Evolutionary conservation across 1,140 invertebrate species (phyloP).

Genomic region (Lordiphosa clarofinis): DNA sequence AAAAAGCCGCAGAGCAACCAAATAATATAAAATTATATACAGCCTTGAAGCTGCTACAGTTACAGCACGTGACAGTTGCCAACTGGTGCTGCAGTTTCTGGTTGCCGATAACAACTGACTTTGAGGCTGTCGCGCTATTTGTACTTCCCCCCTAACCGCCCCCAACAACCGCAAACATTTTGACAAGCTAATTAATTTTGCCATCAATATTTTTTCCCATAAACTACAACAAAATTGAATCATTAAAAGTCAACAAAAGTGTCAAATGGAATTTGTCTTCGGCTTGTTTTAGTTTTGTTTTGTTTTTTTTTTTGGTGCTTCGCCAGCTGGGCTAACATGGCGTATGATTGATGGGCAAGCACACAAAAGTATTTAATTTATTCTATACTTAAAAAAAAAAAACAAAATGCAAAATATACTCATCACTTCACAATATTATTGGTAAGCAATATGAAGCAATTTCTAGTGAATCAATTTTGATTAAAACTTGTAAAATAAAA

Average conservation of each 20-base stretch:
- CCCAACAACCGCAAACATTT: slow-evolving; percentile 5
- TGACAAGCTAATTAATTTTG: slow-evolving; percentile 70
- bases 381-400: slow-evolving; percentile 10
- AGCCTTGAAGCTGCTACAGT: slow-evolving; percentile 1
- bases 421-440: slow-evolving; percentile 58
- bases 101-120: slow-evolving; percentile 25
- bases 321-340: slow-evolving; percentile 32
- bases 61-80: slow-evolving; percentile 8
- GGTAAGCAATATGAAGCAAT: slow-evolving; percentile 35
- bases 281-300: slow-evolving; percentile 28
- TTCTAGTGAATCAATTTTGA: background rate
- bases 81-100: slow-evolving; percentile 24
- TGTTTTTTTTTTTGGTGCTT: slow-evolving; percentile 10
- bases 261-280: slow-evolving; percentile 52
- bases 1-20: no score
- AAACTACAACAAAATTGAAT: slow-evolving; percentile 57
- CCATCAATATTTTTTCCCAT: slow-evolving; percentile 56
- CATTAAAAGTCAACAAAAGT: slow-evolving; percentile 68
- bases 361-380: slow-evolving; percentile 24
- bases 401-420: slow-evolving; percentile 53
- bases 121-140: slow-evolving; percentile 7
- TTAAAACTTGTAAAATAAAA: no score
- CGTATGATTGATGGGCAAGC: slow-evolving; percentile 59
- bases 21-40: no score
- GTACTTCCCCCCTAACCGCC: slow-evolving; percentile 14